These are phyloP conservation scores for Temnothorax longispinosus DNA, from an alignment of 1,140 invertebrate genomes.

Conservation along the genomic window DNA sequence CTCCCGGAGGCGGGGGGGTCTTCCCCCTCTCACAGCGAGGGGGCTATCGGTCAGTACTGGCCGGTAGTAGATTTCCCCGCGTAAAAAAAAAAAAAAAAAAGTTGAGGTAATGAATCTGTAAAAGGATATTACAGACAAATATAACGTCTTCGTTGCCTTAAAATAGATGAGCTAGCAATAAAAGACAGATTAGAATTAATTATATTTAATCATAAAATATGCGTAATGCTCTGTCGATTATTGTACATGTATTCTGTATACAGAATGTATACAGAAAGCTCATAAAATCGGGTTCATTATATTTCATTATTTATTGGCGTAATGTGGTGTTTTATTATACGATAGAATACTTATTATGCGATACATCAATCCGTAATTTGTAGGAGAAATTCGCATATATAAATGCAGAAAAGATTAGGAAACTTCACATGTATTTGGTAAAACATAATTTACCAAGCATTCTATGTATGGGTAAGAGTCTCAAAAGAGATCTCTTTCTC, in stretches of 20 bases:
- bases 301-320: background rate
- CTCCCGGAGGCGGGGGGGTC: too few species aligned
- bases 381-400: background rate
- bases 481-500: background rate
- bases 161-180: background rate
- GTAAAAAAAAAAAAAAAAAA: too few species aligned
- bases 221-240: background rate
- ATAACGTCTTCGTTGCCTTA: background rate
- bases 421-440: background rate
- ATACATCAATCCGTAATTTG: background rate
- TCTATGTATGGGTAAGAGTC: background rate
- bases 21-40: too few species aligned
- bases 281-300: background rate
- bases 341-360: background rate
- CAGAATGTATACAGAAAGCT: background rate
- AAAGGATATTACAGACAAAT: background rate
- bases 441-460: background rate
- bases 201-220: background rate
- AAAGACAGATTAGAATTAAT: background rate
- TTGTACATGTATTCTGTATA: background rate
- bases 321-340: slow-evolving; percentile 22
- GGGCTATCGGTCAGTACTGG: too few species aligned
- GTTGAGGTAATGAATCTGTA: background rate
- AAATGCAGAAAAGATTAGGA: background rate
- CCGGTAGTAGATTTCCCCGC: too few species aligned